Conservation (phyloP, 2,888 invertebrate genomes). For the Hydropsyche betteni region DNA sequence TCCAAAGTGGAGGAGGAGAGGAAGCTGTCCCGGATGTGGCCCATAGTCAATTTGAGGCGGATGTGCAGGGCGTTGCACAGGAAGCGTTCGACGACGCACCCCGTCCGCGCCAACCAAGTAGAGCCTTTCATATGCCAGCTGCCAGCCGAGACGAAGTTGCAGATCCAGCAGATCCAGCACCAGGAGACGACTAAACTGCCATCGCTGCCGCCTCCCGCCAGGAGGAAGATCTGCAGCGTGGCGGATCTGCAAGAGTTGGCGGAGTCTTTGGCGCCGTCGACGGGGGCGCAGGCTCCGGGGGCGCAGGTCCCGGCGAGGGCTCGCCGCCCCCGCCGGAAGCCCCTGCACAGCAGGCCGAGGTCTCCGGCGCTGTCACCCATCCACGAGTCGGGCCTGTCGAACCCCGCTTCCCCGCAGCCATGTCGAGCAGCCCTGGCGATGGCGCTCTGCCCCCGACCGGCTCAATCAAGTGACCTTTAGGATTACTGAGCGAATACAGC, state of each 20-base stretch:
- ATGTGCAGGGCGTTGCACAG: conserved; percentile 46
- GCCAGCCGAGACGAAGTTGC: conserved; percentile 49
- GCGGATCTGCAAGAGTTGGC: conserved; percentile 66
- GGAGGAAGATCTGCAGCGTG: conserved; percentile 62
- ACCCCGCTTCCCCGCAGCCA: conserved; percentile 71
- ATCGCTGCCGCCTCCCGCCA: conserved; percentile 62
- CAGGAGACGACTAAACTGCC: conserved; percentile 55
- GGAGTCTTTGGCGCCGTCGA: conserved; percentile 62
- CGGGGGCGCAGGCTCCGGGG: conserved; percentile 12
- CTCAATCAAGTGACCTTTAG: conserved; percentile 42
- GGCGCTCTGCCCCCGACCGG: conserved; percentile 43
- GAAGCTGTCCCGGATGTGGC: conserved; percentile 52
- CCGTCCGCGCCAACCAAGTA: conserved; percentile 58
- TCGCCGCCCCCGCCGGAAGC: conserved; percentile 60
- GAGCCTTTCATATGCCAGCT: conserved; percentile 55
- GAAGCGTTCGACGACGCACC: conserved; percentile 45
- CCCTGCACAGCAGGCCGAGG: conserved; percentile 51
- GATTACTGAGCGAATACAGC: conserved; percentile 30
- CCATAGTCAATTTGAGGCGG: conserved; percentile 53
- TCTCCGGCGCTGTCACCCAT: conserved; percentile 73
- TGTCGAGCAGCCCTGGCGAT: conserved; percentile 54
- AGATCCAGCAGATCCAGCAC: conserved; percentile 53
- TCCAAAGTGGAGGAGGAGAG: conserved; percentile 54
- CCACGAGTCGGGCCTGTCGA: conserved; percentile 75
- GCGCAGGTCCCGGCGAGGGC: conserved; percentile 47